phyloP scores from a whole-genome alignment of 1,140 invertebrate genomes.

The Panagrolaimus sp. region DNA sequence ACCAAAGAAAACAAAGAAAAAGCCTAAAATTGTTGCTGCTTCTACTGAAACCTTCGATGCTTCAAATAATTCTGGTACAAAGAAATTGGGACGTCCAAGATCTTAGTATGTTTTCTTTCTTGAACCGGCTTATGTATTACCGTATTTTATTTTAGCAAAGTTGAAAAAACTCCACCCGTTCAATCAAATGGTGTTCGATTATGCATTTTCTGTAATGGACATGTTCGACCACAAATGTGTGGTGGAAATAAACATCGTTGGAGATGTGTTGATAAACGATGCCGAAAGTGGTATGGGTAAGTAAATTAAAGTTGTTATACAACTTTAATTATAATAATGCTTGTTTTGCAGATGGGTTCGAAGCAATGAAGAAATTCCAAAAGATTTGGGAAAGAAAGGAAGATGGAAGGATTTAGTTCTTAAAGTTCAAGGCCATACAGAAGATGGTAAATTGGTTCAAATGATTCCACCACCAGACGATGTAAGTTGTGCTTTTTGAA shows the following conservation, averaged over 20 bases:
- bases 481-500: background rate
- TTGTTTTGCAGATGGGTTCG: slow-evolving; percentile 33
- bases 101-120: slow-evolving; percentile 9
- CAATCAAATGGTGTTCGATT: slow-evolving; percentile 27
- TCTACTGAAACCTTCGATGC: background rate
- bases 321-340: background rate
- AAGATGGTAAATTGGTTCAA: background rate
- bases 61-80: background rate
- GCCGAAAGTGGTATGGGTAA: slow-evolving; percentile 37
- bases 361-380: slow-evolving; percentile 40
- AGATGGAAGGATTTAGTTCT: slow-evolving; percentile 42
- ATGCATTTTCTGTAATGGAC: slow-evolving; percentile 35
- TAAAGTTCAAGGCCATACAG: slow-evolving; percentile 26
- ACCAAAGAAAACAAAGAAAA: slow-evolving; percentile 2
- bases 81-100: background rate
- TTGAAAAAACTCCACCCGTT: slow-evolving; percentile 45
- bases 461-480: background rate
- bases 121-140: background rate
- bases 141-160: slow-evolving; percentile 36
- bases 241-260: slow-evolving; percentile 42
- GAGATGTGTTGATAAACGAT: slow-evolving; percentile 43
- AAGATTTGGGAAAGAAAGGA: slow-evolving; percentile 40
- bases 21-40: background rate
- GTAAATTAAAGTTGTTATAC: background rate
- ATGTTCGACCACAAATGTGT: slow-evolving; percentile 44